phyloP scores from a whole-genome alignment of 2,888 invertebrate species.

The Galeopsomyia nigrocyanea region DNA sequence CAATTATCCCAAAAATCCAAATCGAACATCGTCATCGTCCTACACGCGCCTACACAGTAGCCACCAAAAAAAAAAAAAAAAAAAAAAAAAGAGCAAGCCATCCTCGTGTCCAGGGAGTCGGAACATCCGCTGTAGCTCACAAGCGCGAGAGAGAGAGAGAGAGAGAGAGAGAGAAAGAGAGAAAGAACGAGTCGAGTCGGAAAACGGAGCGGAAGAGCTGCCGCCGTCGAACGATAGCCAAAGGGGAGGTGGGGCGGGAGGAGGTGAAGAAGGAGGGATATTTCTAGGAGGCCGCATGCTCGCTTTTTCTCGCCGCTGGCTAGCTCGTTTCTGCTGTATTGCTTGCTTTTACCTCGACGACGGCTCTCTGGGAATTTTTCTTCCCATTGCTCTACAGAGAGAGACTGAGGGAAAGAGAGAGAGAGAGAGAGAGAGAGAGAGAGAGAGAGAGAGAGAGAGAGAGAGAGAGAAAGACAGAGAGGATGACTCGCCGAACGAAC shows the following conservation, averaged over 20 bases:
- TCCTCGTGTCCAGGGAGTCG: not conserved
- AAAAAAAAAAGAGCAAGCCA: too few species aligned
- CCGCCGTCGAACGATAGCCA: constrained; percentile 24
- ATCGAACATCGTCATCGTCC: too few species aligned
- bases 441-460: too few species aligned
- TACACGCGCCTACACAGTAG: too few species aligned
- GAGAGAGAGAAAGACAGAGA: too few species aligned
- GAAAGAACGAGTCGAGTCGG: constrained; percentile 8
- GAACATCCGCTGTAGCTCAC: constrained; percentile 7
- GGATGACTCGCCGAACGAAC: too few species aligned
- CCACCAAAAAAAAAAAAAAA: too few species aligned
- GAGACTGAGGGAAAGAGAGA: not conserved
- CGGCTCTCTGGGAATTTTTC: constrained; percentile 7
- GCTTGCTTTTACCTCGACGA: not conserved
- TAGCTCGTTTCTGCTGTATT: not conserved
- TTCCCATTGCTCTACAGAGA: not conserved
- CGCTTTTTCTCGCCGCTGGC: constrained; percentile 14
- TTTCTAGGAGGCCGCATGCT: constrained; percentile 19
- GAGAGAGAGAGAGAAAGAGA: not conserved
- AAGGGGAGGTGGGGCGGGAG: not conserved
- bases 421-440: too few species aligned
- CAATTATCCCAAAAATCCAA: too few species aligned
- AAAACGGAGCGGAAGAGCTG: constrained; percentile 36
- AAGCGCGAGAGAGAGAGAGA: not conserved
- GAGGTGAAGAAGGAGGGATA: constrained; percentile 12